Conservation (phyloP, 2,113 vertebrate species). For the Acrocephalus arundinaceus region DNA sequence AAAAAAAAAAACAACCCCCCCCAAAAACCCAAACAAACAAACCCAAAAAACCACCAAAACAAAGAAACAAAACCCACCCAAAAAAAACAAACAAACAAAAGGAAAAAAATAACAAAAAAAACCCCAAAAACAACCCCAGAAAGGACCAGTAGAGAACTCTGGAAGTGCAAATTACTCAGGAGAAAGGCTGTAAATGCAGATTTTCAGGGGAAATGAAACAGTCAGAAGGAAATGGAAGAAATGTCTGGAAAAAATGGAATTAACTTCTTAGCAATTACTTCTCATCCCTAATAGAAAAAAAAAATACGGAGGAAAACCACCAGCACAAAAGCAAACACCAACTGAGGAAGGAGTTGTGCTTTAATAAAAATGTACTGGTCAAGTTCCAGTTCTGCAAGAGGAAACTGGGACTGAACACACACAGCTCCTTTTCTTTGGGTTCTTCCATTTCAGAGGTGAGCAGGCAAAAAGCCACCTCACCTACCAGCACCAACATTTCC, state of each 20-base stretch:
- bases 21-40: no score
- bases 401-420: background rate
- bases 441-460: background rate
- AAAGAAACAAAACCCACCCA: no score
- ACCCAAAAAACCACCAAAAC: no score
- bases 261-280: background rate
- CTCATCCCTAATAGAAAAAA: background rate
- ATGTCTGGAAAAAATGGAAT: background rate
- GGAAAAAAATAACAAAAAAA: no score
- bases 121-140: background rate
- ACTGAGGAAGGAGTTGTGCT: background rate
- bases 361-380: background rate
- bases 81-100: background rate
- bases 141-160: background rate
- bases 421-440: background rate
- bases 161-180: background rate
- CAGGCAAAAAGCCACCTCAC: background rate
- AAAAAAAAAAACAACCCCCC: no score
- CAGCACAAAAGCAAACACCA: background rate
- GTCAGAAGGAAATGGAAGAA: background rate
- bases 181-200: background rate
- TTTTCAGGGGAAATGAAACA: background rate
- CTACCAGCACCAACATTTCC: background rate
- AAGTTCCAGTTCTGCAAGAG: background rate
- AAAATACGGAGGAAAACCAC: accelerated